Base-by-base conservation (phyloP, 2,797 vertebrate species). In the Acanthurus lineatus region DNA sequence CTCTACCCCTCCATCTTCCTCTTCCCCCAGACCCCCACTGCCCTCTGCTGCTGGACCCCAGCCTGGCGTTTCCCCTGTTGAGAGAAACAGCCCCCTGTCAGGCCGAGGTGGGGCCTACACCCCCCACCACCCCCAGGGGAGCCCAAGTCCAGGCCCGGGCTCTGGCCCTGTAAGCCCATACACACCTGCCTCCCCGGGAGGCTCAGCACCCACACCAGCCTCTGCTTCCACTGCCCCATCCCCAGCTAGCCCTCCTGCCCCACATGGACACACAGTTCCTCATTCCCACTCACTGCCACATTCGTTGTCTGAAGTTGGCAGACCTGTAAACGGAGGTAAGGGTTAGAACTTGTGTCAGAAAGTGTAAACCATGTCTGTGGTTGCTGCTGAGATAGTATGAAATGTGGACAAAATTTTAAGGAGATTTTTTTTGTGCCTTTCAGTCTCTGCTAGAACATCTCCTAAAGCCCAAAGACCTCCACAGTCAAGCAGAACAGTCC, bases 401-500 rank as follows among this genome's bases (percentile, higher is more conserved):
- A 64, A n/a, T 48, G 2, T 40, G 4, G 20, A 45, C 32, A 35
- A 28, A 35, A 52, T 6, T 10, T 0, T 14, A 20, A 53, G 3
- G 22, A 17, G 10, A 11, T 53, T 22, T 54, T 56, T 48, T 47
- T 64, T 75, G 0, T 82, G 15, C 19, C 44, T 81, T 72, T 73
- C 80, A 93, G 92, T 94, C 5, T 83, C 92, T 59, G 16, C 83
- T 38, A 92, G 91, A 85, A 93, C 93, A 15, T 94, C 94, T 42
- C 94, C 94, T 10, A 95, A 95, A 91, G 85, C 91, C 69, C 94
- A 95, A 88, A 93, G 94, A 90, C 89, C 88, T 48, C 85, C 89
- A 64, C 94, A 92, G 84, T 90, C 90, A 0, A 94, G 89, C 79
- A 86, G 93, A 79, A 88, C 91, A 45, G 86, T 72, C 58, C 93